These are phyloP conservation scores for Calliopsis andreniformis DNA, from an alignment of 1,140 invertebrate genomes.

Conservation along the genomic window DNA sequence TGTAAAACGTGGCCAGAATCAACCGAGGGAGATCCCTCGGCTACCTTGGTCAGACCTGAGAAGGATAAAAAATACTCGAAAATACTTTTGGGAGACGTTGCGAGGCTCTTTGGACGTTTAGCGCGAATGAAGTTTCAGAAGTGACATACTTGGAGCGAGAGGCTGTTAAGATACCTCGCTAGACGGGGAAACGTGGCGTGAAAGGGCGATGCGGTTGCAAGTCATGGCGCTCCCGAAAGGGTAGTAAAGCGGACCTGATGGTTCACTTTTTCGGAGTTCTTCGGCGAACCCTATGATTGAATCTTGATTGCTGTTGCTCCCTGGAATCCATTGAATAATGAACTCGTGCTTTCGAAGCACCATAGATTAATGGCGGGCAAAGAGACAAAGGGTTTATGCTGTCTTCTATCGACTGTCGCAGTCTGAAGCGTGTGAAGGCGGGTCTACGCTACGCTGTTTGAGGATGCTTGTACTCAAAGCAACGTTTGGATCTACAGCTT, in stretches of 20 bases:
- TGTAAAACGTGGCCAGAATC: conserved; percentile 61
- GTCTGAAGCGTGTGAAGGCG: too few relatives aligned
- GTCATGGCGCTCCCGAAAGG: neutral
- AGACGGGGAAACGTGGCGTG: neutral
- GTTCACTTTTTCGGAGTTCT: conserved; percentile 5
- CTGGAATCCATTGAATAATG: too few relatives aligned
- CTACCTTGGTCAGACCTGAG: neutral
- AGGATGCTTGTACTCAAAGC: too few relatives aligned
- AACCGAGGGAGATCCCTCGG: conserved; percentile 9
- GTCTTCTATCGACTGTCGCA: too few relatives aligned
- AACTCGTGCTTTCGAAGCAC: too few relatives aligned
- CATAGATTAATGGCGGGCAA: too few relatives aligned
- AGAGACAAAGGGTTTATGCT: too few relatives aligned
- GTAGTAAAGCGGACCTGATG: conserved; percentile 13
- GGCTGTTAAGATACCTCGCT: conserved; percentile 22
- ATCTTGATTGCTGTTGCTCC: neutral
- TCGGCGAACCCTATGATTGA: neutral
- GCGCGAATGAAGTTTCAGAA: neutral
- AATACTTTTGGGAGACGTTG: conserved; percentile 21
- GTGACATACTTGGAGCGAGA: neutral
- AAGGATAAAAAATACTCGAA: conserved; percentile 39
- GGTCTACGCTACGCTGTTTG: too few relatives aligned
- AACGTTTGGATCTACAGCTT: too few relatives aligned
- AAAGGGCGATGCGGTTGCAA: neutral
- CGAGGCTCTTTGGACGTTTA: conserved; percentile 21